Percentiles rank a stretch among this genome's conserved stretches.
Evolutionary conservation across 1,140 invertebrate genomes (phyloP).

Genomic region (Achatina immaculata): DNA sequence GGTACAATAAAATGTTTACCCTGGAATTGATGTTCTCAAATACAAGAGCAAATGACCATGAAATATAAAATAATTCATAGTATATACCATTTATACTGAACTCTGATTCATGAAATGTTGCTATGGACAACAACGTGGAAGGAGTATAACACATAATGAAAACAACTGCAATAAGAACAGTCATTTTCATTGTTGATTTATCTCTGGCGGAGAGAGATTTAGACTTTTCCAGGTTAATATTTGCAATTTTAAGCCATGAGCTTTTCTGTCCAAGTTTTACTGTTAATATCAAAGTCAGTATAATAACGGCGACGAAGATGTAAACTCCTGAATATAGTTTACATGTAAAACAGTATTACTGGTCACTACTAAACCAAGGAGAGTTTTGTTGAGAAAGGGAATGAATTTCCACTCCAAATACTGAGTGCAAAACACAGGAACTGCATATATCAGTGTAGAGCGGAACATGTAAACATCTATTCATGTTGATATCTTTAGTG

Average conservation of each 20-base stretch:
- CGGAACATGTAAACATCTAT: not conserved
- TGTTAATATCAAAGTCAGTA: not conserved
- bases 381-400: not conserved
- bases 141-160: not conserved
- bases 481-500: not conserved
- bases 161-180: not conserved
- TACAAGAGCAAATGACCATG: not conserved
- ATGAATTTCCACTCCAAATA: not conserved
- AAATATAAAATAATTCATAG: not conserved
- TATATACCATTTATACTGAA: not conserved
- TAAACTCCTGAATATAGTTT: not conserved
- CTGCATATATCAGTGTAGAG: not conserved
- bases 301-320: not conserved
- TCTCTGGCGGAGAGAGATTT: not conserved
- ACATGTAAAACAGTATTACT: not conserved
- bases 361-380: not conserved
- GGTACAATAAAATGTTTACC: not conserved
- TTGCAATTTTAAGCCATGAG: not conserved
- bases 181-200: too few species aligned
- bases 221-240: not conserved
- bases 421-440: not conserved
- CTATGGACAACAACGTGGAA: not conserved
- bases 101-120: not conserved
- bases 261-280: not conserved
- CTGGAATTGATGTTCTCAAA: not conserved